A percentile compares a stretch with the other conserved stretches of the same genome.
phyloP scores from a whole-genome alignment of 2,113 vertebrate genomes.

The Anguilla rostrata region DNA sequence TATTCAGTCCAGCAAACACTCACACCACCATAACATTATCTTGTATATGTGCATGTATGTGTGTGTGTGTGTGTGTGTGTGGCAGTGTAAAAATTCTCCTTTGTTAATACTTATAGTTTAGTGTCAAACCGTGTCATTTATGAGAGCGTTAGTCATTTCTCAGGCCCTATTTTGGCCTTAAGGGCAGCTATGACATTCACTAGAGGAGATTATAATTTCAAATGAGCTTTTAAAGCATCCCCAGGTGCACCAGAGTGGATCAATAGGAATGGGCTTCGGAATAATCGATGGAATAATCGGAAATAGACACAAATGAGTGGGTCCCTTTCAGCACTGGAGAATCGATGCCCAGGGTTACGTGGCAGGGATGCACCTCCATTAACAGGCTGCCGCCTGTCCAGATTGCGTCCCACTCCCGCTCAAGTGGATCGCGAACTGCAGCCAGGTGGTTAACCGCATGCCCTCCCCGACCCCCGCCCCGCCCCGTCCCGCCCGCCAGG shows the following conservation, averaged over 20 bases:
- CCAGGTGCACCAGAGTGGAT: constrained; percentile 62
- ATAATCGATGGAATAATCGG: constrained; percentile 70
- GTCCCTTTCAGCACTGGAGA: constrained; percentile 55
- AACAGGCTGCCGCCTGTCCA: constrained; percentile 72
- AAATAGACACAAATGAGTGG: constrained; percentile 75
- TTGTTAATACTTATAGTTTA: constrained; percentile 58
- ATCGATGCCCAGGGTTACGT: constrained; percentile 79
- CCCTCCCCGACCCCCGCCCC: constrained; percentile 1
- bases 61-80: neutral
- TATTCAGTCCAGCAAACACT: constrained; percentile 59
- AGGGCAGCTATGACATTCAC: constrained; percentile 81
- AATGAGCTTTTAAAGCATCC: constrained; percentile 75
- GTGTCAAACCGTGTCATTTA: constrained; percentile 64
- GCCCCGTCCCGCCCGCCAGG: neutral
- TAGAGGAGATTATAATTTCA: constrained; percentile 78
- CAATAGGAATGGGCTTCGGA: constrained; percentile 74
- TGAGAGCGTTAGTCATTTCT: constrained; percentile 64
- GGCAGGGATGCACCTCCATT: constrained; percentile 71
- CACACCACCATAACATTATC: neutral
- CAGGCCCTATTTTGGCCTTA: constrained; percentile 64
- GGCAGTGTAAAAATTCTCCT: constrained; percentile 37
- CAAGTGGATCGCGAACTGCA: constrained; percentile 38
- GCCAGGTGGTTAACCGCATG: constrained; percentile 45
- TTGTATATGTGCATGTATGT: neutral
- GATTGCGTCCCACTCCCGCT: constrained; percentile 49